Base-by-base conservation (phyloP, 2,113 vertebrate genomes). In the Sphyrna mokarran region DNA sequence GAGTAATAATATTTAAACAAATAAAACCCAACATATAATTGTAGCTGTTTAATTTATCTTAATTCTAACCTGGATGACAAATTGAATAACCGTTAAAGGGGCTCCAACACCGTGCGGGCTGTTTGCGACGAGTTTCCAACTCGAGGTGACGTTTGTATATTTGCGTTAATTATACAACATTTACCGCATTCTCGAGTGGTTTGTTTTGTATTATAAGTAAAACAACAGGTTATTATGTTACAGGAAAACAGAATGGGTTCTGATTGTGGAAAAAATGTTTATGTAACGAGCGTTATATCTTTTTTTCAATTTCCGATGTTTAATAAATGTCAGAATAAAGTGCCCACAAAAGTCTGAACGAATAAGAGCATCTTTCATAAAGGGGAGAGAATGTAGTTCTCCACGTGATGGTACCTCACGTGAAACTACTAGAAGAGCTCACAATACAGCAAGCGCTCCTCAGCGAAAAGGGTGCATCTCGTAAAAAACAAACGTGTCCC, bases 141-240 rank as follows among this genome's bases (percentile, higher is more conserved):
- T 96, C 95, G 93, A 96, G 96, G 96, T 97, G 96, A 96, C 96
- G 96, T 96, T 95, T 96, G 97, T 97, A 96, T 97, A 96, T 97
- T 97, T 97, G 96, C 96, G 89, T 96, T 96, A 96, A 96, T 96
- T 96, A 96, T 94, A 90, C 72, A 95, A 96, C 96, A 96, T 95
- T 95, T 85, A 90, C 83, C 95, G 96, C 96, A 96, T 95, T 95
- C 95, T 96, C 68, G 94, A 76, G 95, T 96, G 96, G 96, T 97
- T 96, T 96, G 96, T 96, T 96, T 94, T 95, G 72, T 61, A 76
- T 96, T 94, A 72, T 58, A 96, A 78, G 91, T 96, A 94, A 68
- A 96, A 96, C 96, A 96, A 95, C 95, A 96, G 95, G 96, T 93
- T 37, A 40, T 96, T 96, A 89, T 95, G 63, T 96, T 96, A 95